These are phyloP conservation scores for Euphydryas editha DNA, from an alignment of 2,888 invertebrate species.

Conservation along the genomic window DNA sequence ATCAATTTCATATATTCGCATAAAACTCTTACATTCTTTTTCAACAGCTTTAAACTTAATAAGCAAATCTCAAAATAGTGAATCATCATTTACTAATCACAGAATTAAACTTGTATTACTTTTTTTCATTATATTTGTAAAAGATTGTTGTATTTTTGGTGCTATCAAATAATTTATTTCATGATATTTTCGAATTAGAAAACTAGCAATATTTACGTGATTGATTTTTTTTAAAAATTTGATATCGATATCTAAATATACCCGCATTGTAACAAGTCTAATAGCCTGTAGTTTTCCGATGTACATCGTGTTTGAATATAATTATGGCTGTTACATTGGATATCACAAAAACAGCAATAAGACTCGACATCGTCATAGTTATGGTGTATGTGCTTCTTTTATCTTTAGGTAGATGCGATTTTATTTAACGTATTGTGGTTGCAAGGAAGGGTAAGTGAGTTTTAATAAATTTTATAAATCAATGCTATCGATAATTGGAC, in stretches of 20 bases:
- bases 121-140: background rate
- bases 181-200: conserved; percentile 20
- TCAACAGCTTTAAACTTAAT: conserved; percentile 22
- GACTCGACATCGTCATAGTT: background rate
- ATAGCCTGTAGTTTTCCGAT: conserved; percentile 10
- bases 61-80: conserved; percentile 7
- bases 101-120: background rate
- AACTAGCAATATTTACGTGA: conserved; percentile 10
- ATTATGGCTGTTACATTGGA: conserved; percentile 15
- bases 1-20: background rate
- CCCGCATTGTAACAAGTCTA: conserved; percentile 25
- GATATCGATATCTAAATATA: conserved; percentile 13
- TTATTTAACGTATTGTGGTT: background rate
- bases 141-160: conserved; percentile 39
- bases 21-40: conserved; percentile 15
- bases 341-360: background rate
- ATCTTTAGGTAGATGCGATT: background rate
- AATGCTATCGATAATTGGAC: no score
- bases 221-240: conserved; percentile 5
- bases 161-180: conserved; percentile 34
- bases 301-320: conserved; percentile 16
- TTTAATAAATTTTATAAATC: background rate
- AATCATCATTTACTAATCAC: background rate
- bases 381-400: conserved; percentile 26
- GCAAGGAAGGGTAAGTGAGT: conserved; percentile 16